Percentiles rank a stretch among this genome's conserved stretches.
Evolutionary conservation across 2,113 vertebrate genomes (phyloP).

Genomic region (Meriones unguiculatus): DNA sequence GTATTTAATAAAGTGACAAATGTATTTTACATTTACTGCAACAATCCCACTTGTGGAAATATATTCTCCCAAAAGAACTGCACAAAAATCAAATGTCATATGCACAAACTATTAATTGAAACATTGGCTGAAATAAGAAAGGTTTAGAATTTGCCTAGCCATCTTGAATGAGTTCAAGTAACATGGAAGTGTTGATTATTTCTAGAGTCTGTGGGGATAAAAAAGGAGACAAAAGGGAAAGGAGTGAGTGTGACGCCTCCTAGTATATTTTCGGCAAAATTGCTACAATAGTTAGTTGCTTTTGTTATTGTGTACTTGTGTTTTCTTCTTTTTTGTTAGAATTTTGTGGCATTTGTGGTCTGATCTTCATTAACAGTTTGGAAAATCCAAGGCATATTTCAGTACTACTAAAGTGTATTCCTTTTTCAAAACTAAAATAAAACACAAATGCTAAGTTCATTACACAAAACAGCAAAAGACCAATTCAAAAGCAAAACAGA

Average conservation of each 20-base stretch:
- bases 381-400: background rate
- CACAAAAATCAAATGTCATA: background rate
- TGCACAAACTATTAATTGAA: background rate
- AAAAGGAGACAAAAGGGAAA: constrained; percentile 9
- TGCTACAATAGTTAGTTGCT: background rate
- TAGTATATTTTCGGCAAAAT: background rate
- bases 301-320: background rate
- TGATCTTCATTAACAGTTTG: background rate
- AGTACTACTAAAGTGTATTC: background rate
- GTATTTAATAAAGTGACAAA: constrained; percentile 56
- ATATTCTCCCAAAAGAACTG: background rate
- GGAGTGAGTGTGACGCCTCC: background rate
- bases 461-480: background rate
- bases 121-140: background rate
- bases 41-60: background rate
- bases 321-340: background rate
- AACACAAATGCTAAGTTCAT: background rate
- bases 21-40: background rate
- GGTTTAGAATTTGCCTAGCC: background rate
- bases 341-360: background rate
- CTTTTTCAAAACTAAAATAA: constrained; percentile 38
- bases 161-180: background rate
- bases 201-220: background rate
- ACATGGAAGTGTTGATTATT: background rate
- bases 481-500: background rate